Evolutionary conservation across 2,888 invertebrate species (phyloP).

Genomic region (Euproctis similis): DNA sequence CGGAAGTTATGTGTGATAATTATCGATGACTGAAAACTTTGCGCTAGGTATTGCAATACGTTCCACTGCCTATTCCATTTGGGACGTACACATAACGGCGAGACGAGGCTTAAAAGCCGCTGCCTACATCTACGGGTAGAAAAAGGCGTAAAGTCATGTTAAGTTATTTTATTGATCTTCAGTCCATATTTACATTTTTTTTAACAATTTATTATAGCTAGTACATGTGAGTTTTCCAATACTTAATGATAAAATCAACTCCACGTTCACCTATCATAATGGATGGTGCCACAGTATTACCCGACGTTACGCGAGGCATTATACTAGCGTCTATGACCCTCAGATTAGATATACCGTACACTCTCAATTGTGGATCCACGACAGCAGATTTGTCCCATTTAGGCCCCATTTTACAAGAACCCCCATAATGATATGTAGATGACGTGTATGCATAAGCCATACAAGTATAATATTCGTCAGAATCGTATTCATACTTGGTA

Average conservation of each 20-base stretch:
- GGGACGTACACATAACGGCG: no score
- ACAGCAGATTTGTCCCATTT: conserved; percentile 74
- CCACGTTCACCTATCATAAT: conserved; percentile 85
- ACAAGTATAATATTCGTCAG: conserved; percentile 79
- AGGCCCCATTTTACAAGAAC: conserved; percentile 72
- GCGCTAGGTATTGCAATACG: no score
- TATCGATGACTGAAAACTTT: no score
- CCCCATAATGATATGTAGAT: conserved; percentile 60
- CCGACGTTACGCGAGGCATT: conserved; percentile 85
- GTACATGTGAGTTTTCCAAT: no score
- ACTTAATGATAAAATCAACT: conserved; percentile 35
- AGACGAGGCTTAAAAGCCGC: no score
- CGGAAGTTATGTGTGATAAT: no score
- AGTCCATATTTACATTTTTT: no score
- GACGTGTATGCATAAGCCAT: conserved; percentile 74
- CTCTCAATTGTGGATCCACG: conserved; percentile 79
- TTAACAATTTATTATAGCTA: no score
- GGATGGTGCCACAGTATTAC: conserved; percentile 87
- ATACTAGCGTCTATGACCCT: conserved; percentile 86
- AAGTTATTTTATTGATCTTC: no score
- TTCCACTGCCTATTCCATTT: no score
- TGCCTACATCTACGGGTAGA: no score
- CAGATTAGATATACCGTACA: conserved; percentile 75
- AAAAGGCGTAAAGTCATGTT: no score
- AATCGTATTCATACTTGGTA: conserved; percentile 70